Evolutionary conservation across 2,888 invertebrate genomes (phyloP).

Genomic region (Agrotis exclamationis): DNA sequence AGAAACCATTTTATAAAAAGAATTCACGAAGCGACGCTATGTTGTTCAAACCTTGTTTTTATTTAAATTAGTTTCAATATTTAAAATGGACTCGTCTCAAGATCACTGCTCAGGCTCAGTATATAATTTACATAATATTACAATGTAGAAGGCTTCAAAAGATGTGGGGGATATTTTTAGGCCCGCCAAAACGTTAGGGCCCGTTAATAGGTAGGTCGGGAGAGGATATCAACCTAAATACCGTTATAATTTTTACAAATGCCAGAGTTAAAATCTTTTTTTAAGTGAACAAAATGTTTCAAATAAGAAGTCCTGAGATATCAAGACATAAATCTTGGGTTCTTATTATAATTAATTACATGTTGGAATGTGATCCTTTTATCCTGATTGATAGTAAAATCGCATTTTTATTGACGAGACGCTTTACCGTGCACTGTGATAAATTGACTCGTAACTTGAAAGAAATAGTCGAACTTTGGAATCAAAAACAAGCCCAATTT

Average conservation of each 20-base stretch:
- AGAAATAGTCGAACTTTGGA: neutral
- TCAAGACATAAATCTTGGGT: conserved; percentile 8
- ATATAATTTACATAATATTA: conserved; percentile 49
- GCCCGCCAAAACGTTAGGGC: conserved; percentile 11
- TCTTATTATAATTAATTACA: conserved; percentile 28
- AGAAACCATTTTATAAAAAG: conserved; percentile 14
- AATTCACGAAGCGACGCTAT: conserved; percentile 20
- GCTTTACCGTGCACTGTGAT: conserved; percentile 14
- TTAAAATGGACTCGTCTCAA: conserved; percentile 33
- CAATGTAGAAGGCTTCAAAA: conserved; percentile 17
- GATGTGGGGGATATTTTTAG: conserved; percentile 20
- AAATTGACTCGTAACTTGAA: conserved; percentile 14
- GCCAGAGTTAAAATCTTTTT: neutral
- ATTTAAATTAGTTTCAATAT: conserved; percentile 39
- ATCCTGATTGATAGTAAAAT: conserved; percentile 42
- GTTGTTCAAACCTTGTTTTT: conserved; percentile 36
- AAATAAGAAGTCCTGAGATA: conserved; percentile 29
- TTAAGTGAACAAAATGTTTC: conserved; percentile 38
- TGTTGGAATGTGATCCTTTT: conserved; percentile 24
- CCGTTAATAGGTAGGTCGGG: conserved; percentile 42
- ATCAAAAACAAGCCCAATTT: neutral
- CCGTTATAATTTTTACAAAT: conserved; percentile 6
- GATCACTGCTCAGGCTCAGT: conserved; percentile 26
- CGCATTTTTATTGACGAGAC: conserved; percentile 9
- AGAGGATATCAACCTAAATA: neutral